Percentiles rank a stretch among this genome's conserved stretches.
Evolutionary conservation across 1,140 invertebrate genomes (phyloP).

Genomic region (Microplitis demolitor): DNA sequence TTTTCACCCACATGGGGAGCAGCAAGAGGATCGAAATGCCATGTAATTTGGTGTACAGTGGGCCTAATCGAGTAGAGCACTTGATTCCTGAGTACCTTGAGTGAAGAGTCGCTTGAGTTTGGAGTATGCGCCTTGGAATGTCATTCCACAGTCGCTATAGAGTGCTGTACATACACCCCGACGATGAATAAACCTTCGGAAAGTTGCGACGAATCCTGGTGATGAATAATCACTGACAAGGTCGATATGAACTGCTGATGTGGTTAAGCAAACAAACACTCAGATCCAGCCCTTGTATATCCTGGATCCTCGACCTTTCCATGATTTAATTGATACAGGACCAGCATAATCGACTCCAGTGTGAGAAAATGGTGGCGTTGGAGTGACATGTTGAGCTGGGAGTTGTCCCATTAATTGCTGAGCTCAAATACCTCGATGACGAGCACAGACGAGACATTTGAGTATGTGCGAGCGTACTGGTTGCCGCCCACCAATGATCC

Average conservation of each 20-base stretch:
- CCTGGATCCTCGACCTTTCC: too few species aligned
- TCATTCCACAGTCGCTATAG: not conserved
- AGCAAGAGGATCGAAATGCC: not conserved
- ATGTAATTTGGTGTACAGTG: not conserved
- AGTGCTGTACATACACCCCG: not conserved
- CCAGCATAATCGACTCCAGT: too few species aligned
- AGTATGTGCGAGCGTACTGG: conserved; percentile 19
- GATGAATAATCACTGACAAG: not conserved
- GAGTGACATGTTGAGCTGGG: too few species aligned
- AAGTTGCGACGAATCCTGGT: not conserved
- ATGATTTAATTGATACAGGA: too few species aligned
- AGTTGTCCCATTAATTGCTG: conserved; percentile 43
- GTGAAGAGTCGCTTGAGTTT: conserved; percentile 1
- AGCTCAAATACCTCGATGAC: not conserved
- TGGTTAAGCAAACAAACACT: conserved; percentile 1
- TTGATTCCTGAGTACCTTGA: not conserved
- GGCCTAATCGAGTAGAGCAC: not conserved
- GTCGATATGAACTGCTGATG: not conserved
- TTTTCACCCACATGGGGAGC: conserved; percentile 6
- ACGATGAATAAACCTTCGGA: not conserved
- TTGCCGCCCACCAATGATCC: conserved; percentile 29
- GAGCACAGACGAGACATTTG: conserved; percentile 31
- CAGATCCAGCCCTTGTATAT: not conserved
- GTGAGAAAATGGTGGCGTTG: too few species aligned
- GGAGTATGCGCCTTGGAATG: not conserved